Evolutionary conservation across 2,113 vertebrate genomes (phyloP), one percentile per base, ranked within the genome.

Genomic region (Eupsittula cactorum): DNA sequence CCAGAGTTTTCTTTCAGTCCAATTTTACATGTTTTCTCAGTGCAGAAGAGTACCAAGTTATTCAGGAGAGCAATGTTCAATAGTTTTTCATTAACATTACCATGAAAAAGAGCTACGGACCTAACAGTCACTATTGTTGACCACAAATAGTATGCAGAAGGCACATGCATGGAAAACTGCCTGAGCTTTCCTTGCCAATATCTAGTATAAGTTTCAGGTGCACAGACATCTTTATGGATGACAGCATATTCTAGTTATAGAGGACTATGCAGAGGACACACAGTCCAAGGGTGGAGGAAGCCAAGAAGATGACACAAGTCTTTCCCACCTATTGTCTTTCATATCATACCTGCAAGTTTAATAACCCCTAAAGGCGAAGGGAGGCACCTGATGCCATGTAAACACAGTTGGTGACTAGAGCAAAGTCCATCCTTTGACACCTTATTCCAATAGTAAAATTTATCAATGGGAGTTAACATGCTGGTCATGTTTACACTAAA

Each of bases 191-290:
- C 16, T 86, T 81, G 41, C 47, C 24, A 20, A 8, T 19, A 52
- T 27, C 25, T 25, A 41, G 19, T 27, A 46, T 7, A 39, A 67
- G 41, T 73, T 81, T 71, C 33, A 60, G 29, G 47, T 47, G 24
- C 1, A 0, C 2, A 5, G 13, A 64, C 12, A 47, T 37, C 42
- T 70, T 77, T 8, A 68, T 16, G 37, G 16, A 35, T 6, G 15
- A 50, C 2, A 13, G 20, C 13, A 4, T 4, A 6, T 49, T 49
- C 28, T 9, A 18, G 9, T 16, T 59, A 68, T 0, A 4, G n/a
- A 27, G 37, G 16, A 29, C 16, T 47, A 19, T 6, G 10, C 57
- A 29, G 9, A 73, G 44, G 23, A 69, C 57, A 60, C 16, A 24
- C 9, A 29, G 15, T 0, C 3, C 33, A 35, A 73, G 37, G 10